Evolutionary conservation across 1,140 invertebrate species (phyloP), one percentile per base, ranked within the genome.

Genomic region (Danaus melanippus): DNA sequence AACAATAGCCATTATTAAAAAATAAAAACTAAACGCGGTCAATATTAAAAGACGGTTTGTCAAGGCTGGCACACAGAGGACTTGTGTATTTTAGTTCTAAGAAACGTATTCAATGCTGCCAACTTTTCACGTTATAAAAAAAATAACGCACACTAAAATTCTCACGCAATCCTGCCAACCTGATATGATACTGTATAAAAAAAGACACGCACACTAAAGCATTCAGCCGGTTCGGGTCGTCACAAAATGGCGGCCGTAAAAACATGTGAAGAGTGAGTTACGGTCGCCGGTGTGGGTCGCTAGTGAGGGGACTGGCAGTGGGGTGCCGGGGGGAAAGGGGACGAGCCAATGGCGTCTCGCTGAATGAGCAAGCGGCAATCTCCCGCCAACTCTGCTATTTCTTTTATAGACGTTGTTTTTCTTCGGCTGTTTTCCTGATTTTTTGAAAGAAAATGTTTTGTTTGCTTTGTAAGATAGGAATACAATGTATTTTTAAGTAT

Each of bases 181-280:
- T 66, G 53, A 61, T 64, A 64, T 48, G 45, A 58, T 56, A 62
- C 53, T 51, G 44, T 54, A 52, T 58, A 66, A 61, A 64, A 71
- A 64, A 49, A 66, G 64, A 66, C 71, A 83, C 82, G 66, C 80
- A 83, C 78, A 83, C 79, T 70, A 50, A 44, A 44, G 15, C 21
- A 48, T 43, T 32, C 43, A 52, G 2, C 21, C 42, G 12, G 43
- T 45, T 11, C 1, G 17, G 75, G 82, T 83, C 84, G 84, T 86
- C 84, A 86, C 80, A 86, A 86, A 81, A 86, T 86, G 84, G 84
- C 81, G 74, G 84, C 81, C 77, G 76, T 86, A 84, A 86, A 85
- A 86, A 81, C 84, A 86, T 84, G 81, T 84, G 81, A 86, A 86
- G 70, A 82, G 84, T 86, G 83, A 84, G 83, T 86, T 84, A 86